A percentile compares a stretch with the other conserved stretches of the same genome.
These are phyloP conservation scores for Scolopax mira DNA, from an alignment of 2,113 vertebrate species.

Conservation along the genomic window DNA sequence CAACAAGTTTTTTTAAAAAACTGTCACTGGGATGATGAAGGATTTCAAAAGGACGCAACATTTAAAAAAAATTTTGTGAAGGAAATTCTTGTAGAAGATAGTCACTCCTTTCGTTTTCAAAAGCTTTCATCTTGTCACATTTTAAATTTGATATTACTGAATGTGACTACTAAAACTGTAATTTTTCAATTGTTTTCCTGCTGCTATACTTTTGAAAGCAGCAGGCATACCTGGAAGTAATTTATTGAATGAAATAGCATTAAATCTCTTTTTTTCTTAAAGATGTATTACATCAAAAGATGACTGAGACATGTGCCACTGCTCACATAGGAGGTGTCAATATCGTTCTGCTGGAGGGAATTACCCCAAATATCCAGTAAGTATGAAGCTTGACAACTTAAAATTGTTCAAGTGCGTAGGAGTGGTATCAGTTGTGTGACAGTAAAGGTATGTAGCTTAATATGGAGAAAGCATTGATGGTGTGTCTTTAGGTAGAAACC, in stretches of 20 bases:
- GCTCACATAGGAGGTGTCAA: slow-evolving; percentile 97
- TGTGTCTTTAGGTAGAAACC: not conserved
- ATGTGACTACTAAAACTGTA: not conserved
- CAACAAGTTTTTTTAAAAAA: not conserved
- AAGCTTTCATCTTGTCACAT: not conserved
- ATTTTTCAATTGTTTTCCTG: not conserved
- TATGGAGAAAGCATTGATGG: not conserved
- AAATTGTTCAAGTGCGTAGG: not conserved
- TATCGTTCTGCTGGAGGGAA: slow-evolving; percentile 95
- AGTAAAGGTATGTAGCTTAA: not conserved
- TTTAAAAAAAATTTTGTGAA: not conserved
- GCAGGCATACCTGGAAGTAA: not conserved
- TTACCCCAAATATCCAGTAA: slow-evolving; percentile 97
- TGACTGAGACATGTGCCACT: slow-evolving; percentile 97
- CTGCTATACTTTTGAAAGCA: not conserved
- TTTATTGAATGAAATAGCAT: not conserved
- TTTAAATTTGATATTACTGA: not conserved
- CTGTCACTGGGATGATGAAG: not conserved
- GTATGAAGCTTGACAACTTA: slow-evolving; percentile 57
- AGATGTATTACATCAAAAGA: slow-evolving; percentile 98
- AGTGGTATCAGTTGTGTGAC: not conserved
- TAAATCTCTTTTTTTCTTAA: not conserved
- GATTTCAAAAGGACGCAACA: not conserved
- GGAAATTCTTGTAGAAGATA: not conserved
- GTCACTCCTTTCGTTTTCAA: not conserved